Percentiles rank a stretch among this genome's conserved stretches.
Conservation (phyloP, 53 echinoderm and acorn worm genomes). For the Holothuria leucospilota region DNA sequence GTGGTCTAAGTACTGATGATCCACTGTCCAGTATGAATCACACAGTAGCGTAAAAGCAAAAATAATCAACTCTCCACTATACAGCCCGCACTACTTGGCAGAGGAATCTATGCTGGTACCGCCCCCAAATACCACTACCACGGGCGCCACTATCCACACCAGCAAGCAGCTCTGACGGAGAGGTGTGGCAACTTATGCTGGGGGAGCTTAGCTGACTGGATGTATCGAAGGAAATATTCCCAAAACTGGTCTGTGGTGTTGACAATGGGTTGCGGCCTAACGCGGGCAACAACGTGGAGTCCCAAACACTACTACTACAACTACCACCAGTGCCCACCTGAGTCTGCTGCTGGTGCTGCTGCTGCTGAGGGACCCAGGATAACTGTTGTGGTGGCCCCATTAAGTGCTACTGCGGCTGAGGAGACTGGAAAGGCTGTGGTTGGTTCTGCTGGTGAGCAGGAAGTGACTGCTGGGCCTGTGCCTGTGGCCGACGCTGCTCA, state of each 20-base stretch:
- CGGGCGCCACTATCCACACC: constrained; percentile 1
- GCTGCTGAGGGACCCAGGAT: background rate
- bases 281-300: background rate
- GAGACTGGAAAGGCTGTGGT: constrained; percentile 14
- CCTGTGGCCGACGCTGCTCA: background rate
- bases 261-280: constrained; percentile 2
- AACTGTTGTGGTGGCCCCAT: constrained; percentile 10
- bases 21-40: too few species aligned
- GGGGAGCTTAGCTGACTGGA: constrained; percentile 14
- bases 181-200: too few species aligned
- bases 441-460: constrained; percentile 7
- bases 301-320: constrained; percentile 10
- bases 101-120: too few species aligned
- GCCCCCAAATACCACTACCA: background rate
- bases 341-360: background rate
- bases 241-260: constrained; percentile 8
- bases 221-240: constrained; percentile 14
- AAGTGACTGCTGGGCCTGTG: constrained; percentile 10
- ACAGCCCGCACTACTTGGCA: too few species aligned
- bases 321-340: constrained; percentile 10
- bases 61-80: too few species aligned
- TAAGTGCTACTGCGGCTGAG: background rate
- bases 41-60: too few species aligned
- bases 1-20: too few species aligned
- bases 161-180: too few species aligned